A percentile compares a stretch with the other conserved stretches of the same genome.
These are phyloP conservation scores for Periparus ater DNA, from an alignment of 2,797 vertebrate species.

Conservation along the genomic window DNA sequence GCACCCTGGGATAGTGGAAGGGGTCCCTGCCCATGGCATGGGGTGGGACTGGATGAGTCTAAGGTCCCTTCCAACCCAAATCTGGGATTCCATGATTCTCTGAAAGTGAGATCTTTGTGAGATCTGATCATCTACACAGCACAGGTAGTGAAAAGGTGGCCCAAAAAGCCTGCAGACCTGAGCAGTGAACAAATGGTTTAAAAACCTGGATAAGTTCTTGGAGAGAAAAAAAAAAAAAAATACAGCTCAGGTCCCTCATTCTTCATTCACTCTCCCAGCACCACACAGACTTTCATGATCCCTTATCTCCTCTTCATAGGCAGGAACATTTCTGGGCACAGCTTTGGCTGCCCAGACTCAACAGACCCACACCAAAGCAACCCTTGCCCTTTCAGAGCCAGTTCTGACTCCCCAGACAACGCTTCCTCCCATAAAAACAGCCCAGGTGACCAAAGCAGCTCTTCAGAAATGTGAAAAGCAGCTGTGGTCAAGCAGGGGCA, in stretches of 20 bases:
- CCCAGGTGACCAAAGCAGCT: background rate
- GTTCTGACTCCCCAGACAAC: background rate
- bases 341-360: background rate
- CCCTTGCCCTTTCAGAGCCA: background rate
- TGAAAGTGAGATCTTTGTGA: background rate
- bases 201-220: background rate
- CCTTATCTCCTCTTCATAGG: background rate
- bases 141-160: background rate
- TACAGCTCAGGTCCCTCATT: rapidly evolving
- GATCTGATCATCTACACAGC: background rate
- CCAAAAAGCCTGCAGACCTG: background rate
- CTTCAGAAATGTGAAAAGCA: background rate
- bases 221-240: background rate
- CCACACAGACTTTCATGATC: background rate
- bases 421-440: background rate
- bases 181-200: background rate
- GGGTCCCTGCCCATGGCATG: background rate
- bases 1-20: background rate
- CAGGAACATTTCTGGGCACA: background rate
- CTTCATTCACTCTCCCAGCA: background rate
- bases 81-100: background rate
- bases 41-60: background rate
- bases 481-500: background rate
- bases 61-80: background rate
- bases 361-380: background rate